These are phyloP conservation scores for Neolamprologus hecqui DNA, from an alignment of 2,113 vertebrate species.

Conservation along the genomic window DNA sequence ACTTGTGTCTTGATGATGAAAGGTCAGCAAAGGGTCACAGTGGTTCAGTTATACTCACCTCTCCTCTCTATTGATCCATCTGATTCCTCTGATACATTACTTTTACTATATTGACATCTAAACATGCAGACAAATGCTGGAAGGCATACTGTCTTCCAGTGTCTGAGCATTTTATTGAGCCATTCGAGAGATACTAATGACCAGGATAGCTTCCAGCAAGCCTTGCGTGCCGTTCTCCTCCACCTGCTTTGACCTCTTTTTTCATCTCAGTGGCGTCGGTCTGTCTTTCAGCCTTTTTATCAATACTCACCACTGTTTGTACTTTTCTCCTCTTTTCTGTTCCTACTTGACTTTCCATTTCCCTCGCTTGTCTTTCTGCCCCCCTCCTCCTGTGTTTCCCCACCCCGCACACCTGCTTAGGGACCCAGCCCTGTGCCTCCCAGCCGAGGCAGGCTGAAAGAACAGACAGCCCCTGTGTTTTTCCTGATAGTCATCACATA, in stretches of 20 bases:
- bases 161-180: conserved; percentile 49
- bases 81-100: conserved; percentile 27
- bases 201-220: conserved; percentile 24
- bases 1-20: conserved; percentile 27
- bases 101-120: conserved; percentile 45
- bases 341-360: not conserved
- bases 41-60: conserved; percentile 42
- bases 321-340: conserved; percentile 5
- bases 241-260: conserved; percentile 26
- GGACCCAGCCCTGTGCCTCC: conserved; percentile 41
- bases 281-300: not conserved
- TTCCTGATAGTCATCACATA: conserved; percentile 73
- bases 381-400: not conserved
- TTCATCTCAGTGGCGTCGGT: not conserved
- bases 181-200: conserved; percentile 44
- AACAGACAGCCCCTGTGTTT: conserved; percentile 70
- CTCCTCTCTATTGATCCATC: conserved; percentile 41
- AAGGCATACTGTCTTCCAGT: conserved; percentile 35
- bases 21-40: conserved; percentile 40
- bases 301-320: conserved; percentile 15
- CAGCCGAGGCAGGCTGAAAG: conserved; percentile 27
- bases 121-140: conserved; percentile 38
- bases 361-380: not conserved
- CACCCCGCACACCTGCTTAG: conserved; percentile 68
- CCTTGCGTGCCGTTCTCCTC: not conserved